phyloP scores from a whole-genome alignment of 2,113 vertebrate species.

The Neogobius melanostomus region DNA sequence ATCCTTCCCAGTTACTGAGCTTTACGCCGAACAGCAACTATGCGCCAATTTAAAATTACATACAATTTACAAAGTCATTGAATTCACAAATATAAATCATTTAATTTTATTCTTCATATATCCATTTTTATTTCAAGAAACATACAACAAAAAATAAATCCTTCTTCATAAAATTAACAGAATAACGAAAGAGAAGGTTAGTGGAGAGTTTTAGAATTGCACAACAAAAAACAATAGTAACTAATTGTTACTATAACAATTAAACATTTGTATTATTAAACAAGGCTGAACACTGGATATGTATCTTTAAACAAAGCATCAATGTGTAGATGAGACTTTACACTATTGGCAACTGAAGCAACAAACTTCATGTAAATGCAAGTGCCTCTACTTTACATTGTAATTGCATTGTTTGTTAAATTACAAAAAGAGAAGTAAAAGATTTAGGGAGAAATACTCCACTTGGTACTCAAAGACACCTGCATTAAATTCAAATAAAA shows the following conservation, averaged over 20 bases:
- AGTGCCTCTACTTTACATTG: constrained; percentile 11
- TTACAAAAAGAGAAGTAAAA: background rate
- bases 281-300: constrained; percentile 17
- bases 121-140: constrained; percentile 49
- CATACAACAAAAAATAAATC: constrained; percentile 40
- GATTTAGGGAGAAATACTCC: constrained; percentile 15
- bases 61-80: constrained; percentile 25
- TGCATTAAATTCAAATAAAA: constrained; percentile 26
- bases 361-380: constrained; percentile 12
- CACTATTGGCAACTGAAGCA: constrained; percentile 48
- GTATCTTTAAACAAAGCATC: constrained; percentile 21
- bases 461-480: background rate
- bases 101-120: constrained; percentile 45
- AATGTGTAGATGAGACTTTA: constrained; percentile 8
- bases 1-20: too few relatives aligned
- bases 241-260: constrained; percentile 32
- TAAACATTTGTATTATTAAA: constrained; percentile 14
- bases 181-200: constrained; percentile 2
- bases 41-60: too few relatives aligned
- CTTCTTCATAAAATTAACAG: constrained; percentile 17
- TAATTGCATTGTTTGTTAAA: constrained; percentile 4
- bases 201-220: background rate
- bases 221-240: constrained; percentile 19
- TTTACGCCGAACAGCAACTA: too few relatives aligned
- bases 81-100: constrained; percentile 55